Conservation (phyloP, 2,888 invertebrate genomes). For the Cephus runcator region DNA sequence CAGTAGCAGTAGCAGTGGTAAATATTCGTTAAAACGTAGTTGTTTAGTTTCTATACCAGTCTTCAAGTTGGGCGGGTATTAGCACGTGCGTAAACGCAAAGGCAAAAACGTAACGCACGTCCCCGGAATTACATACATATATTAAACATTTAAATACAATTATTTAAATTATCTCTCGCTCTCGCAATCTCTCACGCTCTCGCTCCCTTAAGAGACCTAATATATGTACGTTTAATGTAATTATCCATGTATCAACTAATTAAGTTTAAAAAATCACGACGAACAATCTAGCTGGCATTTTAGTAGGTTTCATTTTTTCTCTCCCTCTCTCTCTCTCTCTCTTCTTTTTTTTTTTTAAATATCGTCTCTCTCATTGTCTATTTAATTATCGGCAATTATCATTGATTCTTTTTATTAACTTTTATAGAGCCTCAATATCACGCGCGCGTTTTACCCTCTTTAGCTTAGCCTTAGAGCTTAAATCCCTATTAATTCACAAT, state of each 20-base stretch:
- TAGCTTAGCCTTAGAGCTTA: conserved; percentile 3
- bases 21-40: conserved; percentile 41
- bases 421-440: conserved; percentile 19
- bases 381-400: too few species aligned
- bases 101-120: conserved; percentile 21
- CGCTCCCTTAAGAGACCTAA: conserved; percentile 30
- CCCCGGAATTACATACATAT: conserved; percentile 43
- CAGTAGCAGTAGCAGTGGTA: conserved; percentile 23
- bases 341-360: conserved; percentile 3
- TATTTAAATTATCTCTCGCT: conserved; percentile 29
- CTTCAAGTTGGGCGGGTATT: conserved; percentile 48
- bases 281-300: conserved; percentile 23
- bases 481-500: background rate
- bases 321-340: background rate
- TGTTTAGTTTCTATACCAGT: conserved; percentile 59
- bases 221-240: conserved; percentile 27
- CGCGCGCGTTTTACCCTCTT: conserved; percentile 14
- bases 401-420: conserved; percentile 6
- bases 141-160: conserved; percentile 34
- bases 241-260: conserved; percentile 45
- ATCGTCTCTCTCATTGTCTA: background rate
- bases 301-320: conserved; percentile 3
- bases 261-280: conserved; percentile 31
- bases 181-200: conserved; percentile 1
- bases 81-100: conserved; percentile 20